phyloP scores from a whole-genome alignment of 1,140 invertebrate genomes.

The Alviniconcha marisindica region DNA sequence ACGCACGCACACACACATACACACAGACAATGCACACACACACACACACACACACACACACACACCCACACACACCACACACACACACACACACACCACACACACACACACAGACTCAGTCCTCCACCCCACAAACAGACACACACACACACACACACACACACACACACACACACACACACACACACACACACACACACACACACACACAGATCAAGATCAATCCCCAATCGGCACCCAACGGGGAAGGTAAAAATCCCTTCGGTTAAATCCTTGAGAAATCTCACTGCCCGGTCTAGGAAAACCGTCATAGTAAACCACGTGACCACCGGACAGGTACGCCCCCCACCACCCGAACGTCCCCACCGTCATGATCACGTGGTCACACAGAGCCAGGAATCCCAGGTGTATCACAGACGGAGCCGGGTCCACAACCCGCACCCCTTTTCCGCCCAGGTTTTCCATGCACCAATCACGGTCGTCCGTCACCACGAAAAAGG shows the following conservation, averaged over 20 bases:
- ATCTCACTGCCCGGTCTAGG: conserved; percentile 43
- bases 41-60: conserved; percentile 24
- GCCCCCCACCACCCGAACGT: conserved; percentile 71
- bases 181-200: neutral
- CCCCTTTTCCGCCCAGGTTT: conserved; percentile 40
- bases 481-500: conserved; percentile 58
- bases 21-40: conserved; percentile 21
- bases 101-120: neutral
- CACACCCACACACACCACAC: neutral
- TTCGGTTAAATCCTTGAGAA: conserved; percentile 36
- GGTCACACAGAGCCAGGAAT: conserved; percentile 59
- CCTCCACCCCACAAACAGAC: too few relatives aligned
- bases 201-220: neutral
- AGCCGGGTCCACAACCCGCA: conserved; percentile 41
- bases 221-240: conserved; percentile 52
- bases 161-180: too few relatives aligned
- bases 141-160: too few relatives aligned
- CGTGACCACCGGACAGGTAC: conserved; percentile 61
- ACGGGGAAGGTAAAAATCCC: conserved; percentile 51
- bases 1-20: neutral
- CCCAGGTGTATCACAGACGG: conserved; percentile 65
- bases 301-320: conserved; percentile 61
- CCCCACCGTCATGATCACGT: conserved; percentile 65
- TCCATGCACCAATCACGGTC: conserved; percentile 57
- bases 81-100: neutral